Base-by-base conservation (phyloP, 2,888 invertebrate species). In the Rhagium mordax region DNA sequence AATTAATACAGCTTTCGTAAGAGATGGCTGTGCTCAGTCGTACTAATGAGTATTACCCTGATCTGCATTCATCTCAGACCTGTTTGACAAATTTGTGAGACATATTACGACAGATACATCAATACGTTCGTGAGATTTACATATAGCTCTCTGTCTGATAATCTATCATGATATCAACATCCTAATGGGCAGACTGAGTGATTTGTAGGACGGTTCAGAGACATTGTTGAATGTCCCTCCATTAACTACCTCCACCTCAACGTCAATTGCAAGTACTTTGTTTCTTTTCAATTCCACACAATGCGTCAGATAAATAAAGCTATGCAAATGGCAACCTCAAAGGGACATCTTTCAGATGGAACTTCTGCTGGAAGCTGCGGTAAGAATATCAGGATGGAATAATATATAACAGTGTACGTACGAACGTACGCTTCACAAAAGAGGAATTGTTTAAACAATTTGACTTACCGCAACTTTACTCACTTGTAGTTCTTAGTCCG, bases 81-180 rank as follows among this genome's bases (percentile, higher is more conserved):
- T 20, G 21, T 48, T 53, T 82, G 85, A 85, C 85, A 85, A 85
- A 85, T 85, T 85, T 79, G 80, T 79, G 76, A 84, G 83, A 84
- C 81, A 81, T 83, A 82, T 82, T 81, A 74, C 83, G 83, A 84
- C 83, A 85, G 83, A 83, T 80, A 84, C 84, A 84, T 83, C 84
- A 84, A 82, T 83, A 82, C 82, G 79, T 77, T 79, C 75, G 82
- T 79, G 80, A 79, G 81, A 85, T 85, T 85, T 85, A 84, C 85
- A 85, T 85, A 84, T 82, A 79, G 81, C 81, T 81, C 76, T 75
- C 73, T 72, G 76, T 70, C 78, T 80, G 84, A 84, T 85, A 85
- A 84, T 85, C 84, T 84, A 84, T 85, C 84, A 84, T 81, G 81
- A 82, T 82, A 84, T 85, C 84, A 82, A 71, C 83, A 82, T 84